Percentiles rank a stretch among this genome's conserved stretches.
phyloP scores from a whole-genome alignment of 2,888 invertebrate genomes.

The Agrotis clavis region DNA sequence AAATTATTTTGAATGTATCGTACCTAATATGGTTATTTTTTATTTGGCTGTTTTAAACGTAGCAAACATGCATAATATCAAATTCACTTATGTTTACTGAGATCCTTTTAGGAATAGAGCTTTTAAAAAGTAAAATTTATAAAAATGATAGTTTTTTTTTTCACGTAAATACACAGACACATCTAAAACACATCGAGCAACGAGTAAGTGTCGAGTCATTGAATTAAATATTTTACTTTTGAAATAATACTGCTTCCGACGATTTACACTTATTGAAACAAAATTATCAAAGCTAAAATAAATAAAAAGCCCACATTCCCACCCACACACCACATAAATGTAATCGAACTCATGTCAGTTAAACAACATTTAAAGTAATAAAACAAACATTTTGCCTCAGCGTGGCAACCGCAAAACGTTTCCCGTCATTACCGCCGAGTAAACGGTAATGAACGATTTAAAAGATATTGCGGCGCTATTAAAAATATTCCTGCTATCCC shows the following conservation, averaged over 20 bases:
- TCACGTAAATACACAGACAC: not conserved
- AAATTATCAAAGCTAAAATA: slow-evolving; percentile 18
- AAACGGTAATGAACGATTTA: slow-evolving; percentile 60
- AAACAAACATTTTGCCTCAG: slow-evolving; percentile 47
- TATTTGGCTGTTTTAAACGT: too few species aligned
- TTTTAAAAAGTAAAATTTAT: too few species aligned
- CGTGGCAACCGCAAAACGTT: slow-evolving; percentile 34
- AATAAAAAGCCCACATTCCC: slow-evolving; percentile 10
- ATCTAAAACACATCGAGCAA: not conserved
- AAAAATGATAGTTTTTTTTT: not conserved
- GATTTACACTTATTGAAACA: not conserved
- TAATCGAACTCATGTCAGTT: slow-evolving; percentile 41
- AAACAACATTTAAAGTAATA: slow-evolving; percentile 47
- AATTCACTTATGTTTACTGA: not conserved
- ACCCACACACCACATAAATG: slow-evolving; percentile 35
- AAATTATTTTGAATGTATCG: not conserved
- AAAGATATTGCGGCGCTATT: slow-evolving; percentile 58
- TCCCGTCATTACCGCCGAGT: slow-evolving; percentile 47
- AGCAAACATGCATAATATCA: too few species aligned
- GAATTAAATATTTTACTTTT: not conserved
- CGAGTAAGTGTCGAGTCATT: not conserved
- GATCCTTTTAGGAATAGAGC: not conserved
- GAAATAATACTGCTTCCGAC: not conserved
- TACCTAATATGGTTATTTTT: too few species aligned
- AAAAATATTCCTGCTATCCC: slow-evolving; percentile 59